Base-by-base conservation (phyloP, 2,888 invertebrate genomes). In the Xylota sylvarum region DNA sequence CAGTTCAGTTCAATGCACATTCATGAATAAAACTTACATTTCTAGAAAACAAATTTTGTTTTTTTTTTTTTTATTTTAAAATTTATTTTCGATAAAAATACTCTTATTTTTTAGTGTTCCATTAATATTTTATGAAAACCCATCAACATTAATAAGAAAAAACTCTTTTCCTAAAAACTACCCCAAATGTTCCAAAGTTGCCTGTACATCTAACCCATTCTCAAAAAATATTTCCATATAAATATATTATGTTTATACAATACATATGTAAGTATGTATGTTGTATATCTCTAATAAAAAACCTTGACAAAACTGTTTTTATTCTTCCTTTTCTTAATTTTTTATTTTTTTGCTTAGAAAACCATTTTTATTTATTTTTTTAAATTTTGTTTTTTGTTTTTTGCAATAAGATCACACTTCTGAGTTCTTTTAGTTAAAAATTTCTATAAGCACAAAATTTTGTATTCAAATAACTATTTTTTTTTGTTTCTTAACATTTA, bases 351-450 rank as follows among this genome's bases (percentile, higher is more conserved):
- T 48, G 37, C 56, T 43, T 74, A 74, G 60, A 72, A 73, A 72
- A 82, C 77, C 62, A 64, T 76, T 82, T 82, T 77, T 58, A 19
- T 64, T 56, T 35, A 77, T 64, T 56, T 64, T 76, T 82, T 76
- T 67, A 30, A 56, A 40, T 83, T 30, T 30, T 35, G 55, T 46
- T 27, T 67, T 72, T 72, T 56, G n/a, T 58, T 74, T 81, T 82
- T 86, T 82, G 72, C 73, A 82, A 73, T 67, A 62, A 64, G 77
- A 86, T 86, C 86, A 86, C 86, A 82, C 77, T 82, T 86, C 86
- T 86, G 86, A 86, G 86, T 86, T 86, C 86, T 86, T 86, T 78
- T 76, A 73, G 77, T 82, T 86, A 78, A 86, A 82, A 86, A 86
- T 67, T 86, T 82, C 77, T 72, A 86, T 82, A 85, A 86, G 86